Evolutionary conservation across 2,113 vertebrate species (phyloP), one percentile per base, ranked within the genome.

Genomic region (Hyla sarda): DNA sequence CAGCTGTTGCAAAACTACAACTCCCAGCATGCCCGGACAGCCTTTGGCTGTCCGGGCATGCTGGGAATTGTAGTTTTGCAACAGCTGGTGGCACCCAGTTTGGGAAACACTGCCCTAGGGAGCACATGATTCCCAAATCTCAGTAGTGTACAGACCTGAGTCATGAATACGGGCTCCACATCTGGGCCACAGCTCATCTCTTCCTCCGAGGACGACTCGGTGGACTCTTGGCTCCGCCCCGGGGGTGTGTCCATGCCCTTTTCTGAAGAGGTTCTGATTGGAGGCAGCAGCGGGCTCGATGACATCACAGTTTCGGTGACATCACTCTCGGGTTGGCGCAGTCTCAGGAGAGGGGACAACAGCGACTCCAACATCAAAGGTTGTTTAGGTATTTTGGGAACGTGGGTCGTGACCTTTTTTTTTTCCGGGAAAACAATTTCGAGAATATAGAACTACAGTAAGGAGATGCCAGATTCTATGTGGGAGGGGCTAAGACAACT

Each of bases 81-180:
- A n/a, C n/a, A n/a, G n/a, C n/a, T n/a, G n/a, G n/a, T n/a, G n/a
- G n/a, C n/a, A n/a, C n/a, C n/a, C n/a, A n/a, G n/a, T n/a, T n/a
- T n/a, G n/a, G n/a, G n/a, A n/a, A n/a, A n/a, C n/a, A n/a, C n/a
- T n/a, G n/a, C 41, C 3, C 41, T 8, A 41, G 41, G 41, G 41
- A 41, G 3, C 41, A 41, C 41, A 41, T 41, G 41, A 41, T 41
- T n/a, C n/a, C n/a, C 41, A 41, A 8, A 41, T 60, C n/a, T 11
- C 0, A 2, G 12, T 14, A 65, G 12, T 0, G 6, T 47, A 47
- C 87, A 25, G 45, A 97, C 97, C 96, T 97, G 95, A 1, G 96
- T 97, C 82, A 96, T 88, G 90, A 98, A 98, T 90, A 97, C 89
- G 8, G 89, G 88, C 12, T 93, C 89, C 1, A 56, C 28, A 0